These are phyloP conservation scores for Diadegma fenestrale DNA, from an alignment of 2,888 invertebrate genomes.

Conservation along the genomic window DNA sequence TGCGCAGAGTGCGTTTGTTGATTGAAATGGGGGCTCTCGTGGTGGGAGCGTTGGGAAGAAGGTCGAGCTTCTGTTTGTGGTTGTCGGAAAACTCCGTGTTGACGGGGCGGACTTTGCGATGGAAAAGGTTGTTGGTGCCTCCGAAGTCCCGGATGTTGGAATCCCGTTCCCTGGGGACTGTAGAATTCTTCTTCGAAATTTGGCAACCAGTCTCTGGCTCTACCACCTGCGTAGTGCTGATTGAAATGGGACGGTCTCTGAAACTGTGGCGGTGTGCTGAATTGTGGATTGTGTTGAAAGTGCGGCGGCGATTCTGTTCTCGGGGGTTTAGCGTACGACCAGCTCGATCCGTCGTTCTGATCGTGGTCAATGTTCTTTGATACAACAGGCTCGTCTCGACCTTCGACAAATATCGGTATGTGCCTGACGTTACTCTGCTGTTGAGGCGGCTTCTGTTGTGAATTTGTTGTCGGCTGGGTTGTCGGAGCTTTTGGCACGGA, in stretches of 20 bases:
- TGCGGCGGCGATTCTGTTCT: constrained; percentile 78
- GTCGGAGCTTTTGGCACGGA: constrained; percentile 72
- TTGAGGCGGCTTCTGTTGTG: constrained; percentile 70
- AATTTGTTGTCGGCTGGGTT: constrained; percentile 72
- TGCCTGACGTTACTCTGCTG: constrained; percentile 89
- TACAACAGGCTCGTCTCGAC: constrained; percentile 92
- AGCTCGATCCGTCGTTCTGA: constrained; percentile 24
- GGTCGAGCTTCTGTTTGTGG: constrained; percentile 21
- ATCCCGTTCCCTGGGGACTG: constrained; percentile 84
- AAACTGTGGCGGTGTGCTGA: constrained; percentile 75
- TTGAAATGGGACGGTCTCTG: constrained; percentile 84
- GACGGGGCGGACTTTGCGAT: constrained; percentile 51
- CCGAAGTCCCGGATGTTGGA: constrained; percentile 78
- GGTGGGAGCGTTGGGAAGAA: constrained; percentile 21
- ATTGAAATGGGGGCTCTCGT: constrained; percentile 44
- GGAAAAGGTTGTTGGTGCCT: constrained; percentile 58
- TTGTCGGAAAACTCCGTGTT: constrained; percentile 49
- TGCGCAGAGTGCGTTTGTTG: constrained; percentile 60
- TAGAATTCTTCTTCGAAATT: constrained; percentile 85
- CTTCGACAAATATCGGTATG: constrained; percentile 96
- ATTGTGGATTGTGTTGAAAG: constrained; percentile 69
- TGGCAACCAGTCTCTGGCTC: constrained; percentile 84
- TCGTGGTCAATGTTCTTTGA: constrained; percentile 86
- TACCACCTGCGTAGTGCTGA: constrained; percentile 83
- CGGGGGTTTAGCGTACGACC: constrained; percentile 80